A percentile compares a stretch with the other conserved stretches of the same genome.
These are phyloP conservation scores for Cricetomys ansorgei DNA, from an alignment of 2,113 vertebrate species.

Conservation along the genomic window DNA sequence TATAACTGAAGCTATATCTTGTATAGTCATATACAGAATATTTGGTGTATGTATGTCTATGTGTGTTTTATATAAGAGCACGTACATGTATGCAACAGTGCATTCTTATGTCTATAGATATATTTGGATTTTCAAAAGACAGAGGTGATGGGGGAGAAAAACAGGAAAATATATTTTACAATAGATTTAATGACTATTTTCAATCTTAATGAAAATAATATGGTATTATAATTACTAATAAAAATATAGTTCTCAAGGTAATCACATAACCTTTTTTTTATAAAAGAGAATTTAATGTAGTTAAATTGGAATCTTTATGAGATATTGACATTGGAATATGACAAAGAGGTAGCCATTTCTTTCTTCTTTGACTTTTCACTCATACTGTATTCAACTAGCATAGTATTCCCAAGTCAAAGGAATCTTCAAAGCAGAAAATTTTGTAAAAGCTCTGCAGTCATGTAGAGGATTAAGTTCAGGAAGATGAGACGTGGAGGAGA, in stretches of 20 bases:
- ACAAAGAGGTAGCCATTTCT: neutral
- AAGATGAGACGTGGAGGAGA: neutral
- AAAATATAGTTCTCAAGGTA: neutral
- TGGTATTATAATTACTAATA: neutral
- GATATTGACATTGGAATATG: neutral
- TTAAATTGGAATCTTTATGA: neutral
- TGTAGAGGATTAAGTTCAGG: neutral
- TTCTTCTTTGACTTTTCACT: slow-evolving; percentile 10
- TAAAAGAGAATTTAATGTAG: neutral
- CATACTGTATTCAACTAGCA: neutral
- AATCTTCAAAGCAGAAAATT: neutral
- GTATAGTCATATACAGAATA: neutral
- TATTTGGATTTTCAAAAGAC: neutral
- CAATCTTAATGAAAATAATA: slow-evolving; percentile 1
- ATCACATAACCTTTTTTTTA: neutral
- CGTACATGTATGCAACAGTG: neutral
- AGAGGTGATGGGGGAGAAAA: neutral
- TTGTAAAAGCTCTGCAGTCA: neutral
- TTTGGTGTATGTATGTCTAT: neutral
- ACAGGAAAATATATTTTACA: neutral
- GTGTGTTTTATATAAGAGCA: neutral
- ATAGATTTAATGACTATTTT: neutral
- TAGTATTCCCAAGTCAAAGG: neutral
- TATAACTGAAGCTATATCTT: neutral
- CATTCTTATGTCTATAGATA: neutral